phyloP scores from a whole-genome alignment of 2,797 vertebrate genomes.

The Todus mexicanus region DNA sequence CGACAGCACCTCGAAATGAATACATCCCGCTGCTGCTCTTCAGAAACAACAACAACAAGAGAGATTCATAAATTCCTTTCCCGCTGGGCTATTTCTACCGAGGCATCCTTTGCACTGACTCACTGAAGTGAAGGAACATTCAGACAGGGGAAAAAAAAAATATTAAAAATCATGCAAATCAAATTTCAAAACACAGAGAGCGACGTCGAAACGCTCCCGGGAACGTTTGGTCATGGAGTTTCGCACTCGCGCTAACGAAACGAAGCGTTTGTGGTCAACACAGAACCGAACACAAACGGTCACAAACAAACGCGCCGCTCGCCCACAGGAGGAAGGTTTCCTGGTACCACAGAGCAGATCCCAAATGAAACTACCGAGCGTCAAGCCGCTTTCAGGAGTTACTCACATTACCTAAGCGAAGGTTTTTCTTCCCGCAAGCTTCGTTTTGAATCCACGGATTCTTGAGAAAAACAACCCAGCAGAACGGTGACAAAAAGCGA shows the following conservation, averaged over 20 bases:
- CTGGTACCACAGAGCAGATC: not conserved
- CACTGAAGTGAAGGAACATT: not conserved
- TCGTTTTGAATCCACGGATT: constrained; percentile 42
- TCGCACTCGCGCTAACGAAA: not conserved
- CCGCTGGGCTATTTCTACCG: not conserved
- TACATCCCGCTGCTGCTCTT: not conserved
- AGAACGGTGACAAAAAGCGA: not conserved
- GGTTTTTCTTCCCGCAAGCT: constrained; percentile 38
- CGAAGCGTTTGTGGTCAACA: not conserved
- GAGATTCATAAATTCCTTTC: not conserved
- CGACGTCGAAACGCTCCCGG: not conserved
- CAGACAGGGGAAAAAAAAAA: not conserved
- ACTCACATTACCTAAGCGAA: constrained; percentile 56
- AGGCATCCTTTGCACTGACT: not conserved
- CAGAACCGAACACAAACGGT: not conserved
- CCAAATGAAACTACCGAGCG: not conserved
- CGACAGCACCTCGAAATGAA: not conserved
- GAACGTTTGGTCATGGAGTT: not conserved
- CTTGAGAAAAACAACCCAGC: constrained; percentile 6
- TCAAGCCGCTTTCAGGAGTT: not conserved
- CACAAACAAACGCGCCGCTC: not conserved
- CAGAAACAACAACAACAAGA: not conserved
- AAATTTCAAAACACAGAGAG: not conserved
- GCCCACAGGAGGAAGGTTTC: not conserved
- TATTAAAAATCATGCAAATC: not conserved